A percentile compares a stretch with the other conserved stretches of the same genome.
Conservation (phyloP, 2,797 vertebrate species). For the Carcharodon carcharias region DNA sequence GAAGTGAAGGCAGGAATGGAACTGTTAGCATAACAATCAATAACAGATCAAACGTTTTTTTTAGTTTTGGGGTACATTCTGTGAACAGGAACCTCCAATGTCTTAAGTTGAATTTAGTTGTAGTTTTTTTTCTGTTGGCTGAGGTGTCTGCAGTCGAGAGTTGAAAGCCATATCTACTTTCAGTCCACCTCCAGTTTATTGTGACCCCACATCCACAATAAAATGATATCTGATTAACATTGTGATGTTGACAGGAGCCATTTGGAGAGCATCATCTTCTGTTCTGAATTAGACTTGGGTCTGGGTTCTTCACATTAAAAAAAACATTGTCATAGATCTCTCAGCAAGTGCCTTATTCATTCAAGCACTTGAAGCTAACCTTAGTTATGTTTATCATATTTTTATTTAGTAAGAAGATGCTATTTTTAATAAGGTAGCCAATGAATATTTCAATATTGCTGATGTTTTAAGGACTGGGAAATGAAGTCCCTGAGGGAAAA, state of each 20-base stretch:
- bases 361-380: neutral
- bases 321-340: neutral
- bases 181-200: neutral
- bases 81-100: neutral
- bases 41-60: neutral
- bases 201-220: neutral
- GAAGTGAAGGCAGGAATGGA: neutral
- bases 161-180: neutral
- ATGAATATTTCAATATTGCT: constrained; percentile 5
- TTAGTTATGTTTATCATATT: constrained; percentile 7
- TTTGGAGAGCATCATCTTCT: neutral
- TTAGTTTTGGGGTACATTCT: neutral
- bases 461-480: neutral
- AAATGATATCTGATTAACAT: neutral
- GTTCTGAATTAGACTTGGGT: neutral
- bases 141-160: neutral
- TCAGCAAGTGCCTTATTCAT: neutral
- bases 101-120: neutral
- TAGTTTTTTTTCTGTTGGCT: neutral
- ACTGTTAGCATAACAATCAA: neutral
- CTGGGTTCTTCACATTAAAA: neutral
- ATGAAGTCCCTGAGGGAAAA: constrained; percentile 42
- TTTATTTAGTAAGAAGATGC: constrained; percentile 22
- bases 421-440: constrained; percentile 27
- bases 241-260: neutral